phyloP scores from a whole-genome alignment of 2,888 invertebrate genomes.

The Ctena decussata region DNA sequence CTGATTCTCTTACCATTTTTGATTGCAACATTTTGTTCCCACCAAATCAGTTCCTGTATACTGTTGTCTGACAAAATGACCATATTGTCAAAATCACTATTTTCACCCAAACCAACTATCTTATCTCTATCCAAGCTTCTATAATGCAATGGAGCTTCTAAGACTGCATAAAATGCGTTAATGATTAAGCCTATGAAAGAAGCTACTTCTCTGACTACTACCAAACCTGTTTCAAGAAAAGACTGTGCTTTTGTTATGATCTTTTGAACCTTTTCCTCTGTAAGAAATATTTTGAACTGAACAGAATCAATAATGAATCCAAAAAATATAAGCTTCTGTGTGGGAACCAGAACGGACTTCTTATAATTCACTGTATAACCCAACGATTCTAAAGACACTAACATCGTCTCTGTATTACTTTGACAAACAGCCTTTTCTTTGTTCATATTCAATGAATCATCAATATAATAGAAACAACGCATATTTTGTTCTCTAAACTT shows the following conservation, averaged over 20 bases:
- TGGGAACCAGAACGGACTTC: slow-evolving; percentile 45
- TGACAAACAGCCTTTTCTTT: neutral
- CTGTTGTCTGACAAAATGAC: slow-evolving; percentile 17
- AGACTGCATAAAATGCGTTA: slow-evolving; percentile 44
- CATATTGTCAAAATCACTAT: slow-evolving; percentile 31
- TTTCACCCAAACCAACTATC: neutral
- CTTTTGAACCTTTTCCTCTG: slow-evolving; percentile 54
- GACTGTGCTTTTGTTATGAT: slow-evolving; percentile 17
- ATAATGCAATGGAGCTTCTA: slow-evolving; percentile 55
- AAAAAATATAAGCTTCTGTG: slow-evolving; percentile 47
- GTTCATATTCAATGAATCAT: slow-evolving; percentile 65
- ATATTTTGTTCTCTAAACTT: slow-evolving; percentile 27
- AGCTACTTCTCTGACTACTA: slow-evolving; percentile 43
- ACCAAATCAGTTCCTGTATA: slow-evolving; percentile 22
- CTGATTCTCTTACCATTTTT: slow-evolving; percentile 43
- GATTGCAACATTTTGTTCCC: slow-evolving; percentile 14
- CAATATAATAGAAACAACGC: slow-evolving; percentile 52
- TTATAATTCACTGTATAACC: slow-evolving; percentile 39
- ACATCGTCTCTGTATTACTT: slow-evolving; percentile 25
- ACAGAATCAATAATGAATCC: slow-evolving; percentile 60
- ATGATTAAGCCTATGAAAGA: slow-evolving; percentile 45
- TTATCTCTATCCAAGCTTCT: slow-evolving; percentile 22
- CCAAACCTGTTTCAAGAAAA: neutral
- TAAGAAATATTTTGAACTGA: slow-evolving; percentile 45
- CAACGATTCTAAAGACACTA: slow-evolving; percentile 19